Evolutionary conservation across 2,888 invertebrate species (phyloP).

Genomic region (Hyppa rectilinea): DNA sequence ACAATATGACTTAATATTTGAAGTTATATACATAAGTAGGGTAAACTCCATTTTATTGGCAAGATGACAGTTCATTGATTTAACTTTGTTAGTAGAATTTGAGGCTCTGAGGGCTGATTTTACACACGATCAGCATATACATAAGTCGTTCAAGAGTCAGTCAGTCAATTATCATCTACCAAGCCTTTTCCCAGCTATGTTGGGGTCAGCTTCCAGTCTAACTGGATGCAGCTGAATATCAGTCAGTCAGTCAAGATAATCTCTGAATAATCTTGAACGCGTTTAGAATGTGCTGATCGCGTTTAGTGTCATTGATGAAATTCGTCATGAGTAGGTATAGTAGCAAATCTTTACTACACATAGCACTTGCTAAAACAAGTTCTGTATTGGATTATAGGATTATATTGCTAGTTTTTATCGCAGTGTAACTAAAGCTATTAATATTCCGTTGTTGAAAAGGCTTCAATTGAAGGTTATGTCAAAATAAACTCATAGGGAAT

Average conservation of each 20-base stretch:
- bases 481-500: constrained; percentile 42
- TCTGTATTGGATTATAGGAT: constrained; percentile 55
- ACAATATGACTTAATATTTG: constrained; percentile 19
- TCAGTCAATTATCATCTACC: no score
- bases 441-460: constrained; percentile 49
- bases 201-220: no score
- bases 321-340: no score
- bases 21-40: constrained; percentile 27
- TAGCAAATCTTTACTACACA: neutral
- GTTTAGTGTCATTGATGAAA: no score
- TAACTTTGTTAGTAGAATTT: constrained; percentile 23
- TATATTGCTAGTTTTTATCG: constrained; percentile 46
- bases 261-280: no score
- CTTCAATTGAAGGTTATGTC: constrained; percentile 56
- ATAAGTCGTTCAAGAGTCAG: no score
- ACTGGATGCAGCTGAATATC: no score
- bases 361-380: constrained; percentile 32
- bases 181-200: no score
- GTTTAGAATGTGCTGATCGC: no score
- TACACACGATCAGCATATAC: no score
- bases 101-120: neutral
- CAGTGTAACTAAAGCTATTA: constrained; percentile 27
- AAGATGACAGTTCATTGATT: constrained; percentile 17
- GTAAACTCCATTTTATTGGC: constrained; percentile 27
- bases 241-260: no score